Base-by-base conservation (phyloP, 2,113 vertebrate genomes). In the Kryptolebias marmoratus region DNA sequence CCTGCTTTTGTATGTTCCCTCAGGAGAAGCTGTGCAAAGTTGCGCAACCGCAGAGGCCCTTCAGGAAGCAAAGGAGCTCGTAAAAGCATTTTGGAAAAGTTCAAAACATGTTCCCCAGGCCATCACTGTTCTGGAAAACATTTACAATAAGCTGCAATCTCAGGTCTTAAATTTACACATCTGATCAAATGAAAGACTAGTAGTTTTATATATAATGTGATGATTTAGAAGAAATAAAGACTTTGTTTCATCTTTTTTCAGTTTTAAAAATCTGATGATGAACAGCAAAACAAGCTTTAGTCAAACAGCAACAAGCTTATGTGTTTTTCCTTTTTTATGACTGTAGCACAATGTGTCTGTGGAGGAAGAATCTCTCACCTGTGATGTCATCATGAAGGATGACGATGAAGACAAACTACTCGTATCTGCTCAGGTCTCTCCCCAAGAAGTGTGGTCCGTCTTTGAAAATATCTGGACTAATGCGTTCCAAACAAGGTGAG, bases 391-490 rank as follows among this genome's bases (percentile, higher is more conserved):
- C 16, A 92, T 92, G 83, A 83, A 91, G 1, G 80, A 77, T n/a
- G 90, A 92, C 42, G 68, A 71, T 3, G 4, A 28, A n/a, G 81
- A 87, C 42, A 77, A 82, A 22, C 80, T 61, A 50, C 18, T 82
- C 54, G 68, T 79, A 1, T 71, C 85, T 7, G 2, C 69, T 75
- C 94, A 59, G 45, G 56, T 78, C 57, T 92, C 89, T 57, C 92
- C 93, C 86, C 90, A 94, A 85, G 94, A 96, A 80, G 94, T 97
- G 82, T 98, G 97, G 97, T 89, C 93, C 0, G 66, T 96, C 76
- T 94, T 98, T 88, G 95, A 98, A 84, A 94, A 84, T 85, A 91
- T 97, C 84, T 98, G 97, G 97, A 93, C 85, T 71, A 92, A 91
- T 30, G 86, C 96, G 61, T 94, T 85, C 87, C 81, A 93, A 39